These are phyloP conservation scores for Orientallactaga sibirica DNA, from an alignment of 2,797 vertebrate genomes.

Conservation along the genomic window DNA sequence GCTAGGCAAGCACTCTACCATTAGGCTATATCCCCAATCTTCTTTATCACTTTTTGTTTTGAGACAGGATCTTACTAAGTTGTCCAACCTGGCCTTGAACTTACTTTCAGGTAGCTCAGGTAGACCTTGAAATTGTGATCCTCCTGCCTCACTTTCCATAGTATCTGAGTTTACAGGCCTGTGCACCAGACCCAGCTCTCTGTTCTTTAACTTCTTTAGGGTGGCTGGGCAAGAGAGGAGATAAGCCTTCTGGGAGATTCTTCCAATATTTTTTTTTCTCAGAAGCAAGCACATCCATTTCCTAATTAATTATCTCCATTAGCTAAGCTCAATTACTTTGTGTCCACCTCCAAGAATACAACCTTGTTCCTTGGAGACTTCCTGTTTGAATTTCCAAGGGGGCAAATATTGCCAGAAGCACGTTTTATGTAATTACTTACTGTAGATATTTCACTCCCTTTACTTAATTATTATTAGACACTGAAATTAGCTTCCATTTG, in stretches of 20 bases:
- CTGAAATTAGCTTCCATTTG: constrained; percentile 70
- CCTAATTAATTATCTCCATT: constrained; percentile 84
- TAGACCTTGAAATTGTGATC: neutral
- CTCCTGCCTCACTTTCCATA: neutral
- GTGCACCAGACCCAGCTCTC: neutral
- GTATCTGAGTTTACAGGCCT: no score
- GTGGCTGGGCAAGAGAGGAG: neutral
- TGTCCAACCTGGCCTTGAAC: neutral
- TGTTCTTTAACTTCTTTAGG: neutral
- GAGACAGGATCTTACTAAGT: neutral
- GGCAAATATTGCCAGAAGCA: constrained; percentile 81
- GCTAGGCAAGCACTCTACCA: neutral
- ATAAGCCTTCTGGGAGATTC: constrained; percentile 61
- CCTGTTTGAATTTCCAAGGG: constrained; percentile 75
- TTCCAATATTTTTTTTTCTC: constrained; percentile 67
- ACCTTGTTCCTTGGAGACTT: constrained; percentile 66
- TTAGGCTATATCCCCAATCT: neutral
- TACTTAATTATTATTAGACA: constrained; percentile 81
- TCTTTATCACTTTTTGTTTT: neutral
- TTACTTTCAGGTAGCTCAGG: neutral
- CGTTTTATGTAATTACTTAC: constrained; percentile 78
- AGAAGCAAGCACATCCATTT: constrained; percentile 72
- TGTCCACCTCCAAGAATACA: constrained; percentile 72
- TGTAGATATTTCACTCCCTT: constrained; percentile 75
- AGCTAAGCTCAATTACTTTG: constrained; percentile 81